These are phyloP conservation scores for Pandemis corylana DNA, from an alignment of 2,888 invertebrate species.

Conservation along the genomic window DNA sequence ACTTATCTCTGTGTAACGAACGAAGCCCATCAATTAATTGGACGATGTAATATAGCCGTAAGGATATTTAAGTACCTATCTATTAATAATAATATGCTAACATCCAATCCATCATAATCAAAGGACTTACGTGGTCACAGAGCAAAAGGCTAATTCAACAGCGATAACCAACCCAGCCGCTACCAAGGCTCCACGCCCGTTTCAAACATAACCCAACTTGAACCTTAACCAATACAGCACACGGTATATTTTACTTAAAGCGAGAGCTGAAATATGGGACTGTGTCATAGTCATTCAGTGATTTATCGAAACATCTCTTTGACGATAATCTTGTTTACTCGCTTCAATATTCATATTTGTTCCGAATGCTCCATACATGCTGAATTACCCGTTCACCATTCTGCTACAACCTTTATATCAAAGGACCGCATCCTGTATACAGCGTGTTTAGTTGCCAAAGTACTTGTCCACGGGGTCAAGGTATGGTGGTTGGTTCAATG, in stretches of 20 bases:
- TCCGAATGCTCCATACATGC: slow-evolving; percentile 31
- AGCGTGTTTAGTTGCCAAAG: background rate
- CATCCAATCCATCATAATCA: background rate
- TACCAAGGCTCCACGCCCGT: background rate
- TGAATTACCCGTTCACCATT: slow-evolving; percentile 13
- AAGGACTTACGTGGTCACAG: slow-evolving; percentile 15
- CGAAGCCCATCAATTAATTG: too few species aligned
- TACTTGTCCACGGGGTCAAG: slow-evolving; percentile 4
- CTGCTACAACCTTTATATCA: background rate
- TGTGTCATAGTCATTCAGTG: background rate
- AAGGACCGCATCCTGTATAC: background rate
- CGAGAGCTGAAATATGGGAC: slow-evolving; percentile 12
- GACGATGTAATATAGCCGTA: background rate
- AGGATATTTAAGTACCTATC: background rate
- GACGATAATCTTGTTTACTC: slow-evolving; percentile 39
- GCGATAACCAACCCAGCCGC: background rate
- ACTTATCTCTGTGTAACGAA: too few species aligned
- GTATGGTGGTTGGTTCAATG: slow-evolving; percentile 31
- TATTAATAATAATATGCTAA: too few species aligned
- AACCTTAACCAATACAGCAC: background rate
- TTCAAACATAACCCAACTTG: background rate
- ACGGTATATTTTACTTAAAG: background rate
- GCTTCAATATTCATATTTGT: slow-evolving; percentile 42
- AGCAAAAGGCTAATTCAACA: slow-evolving; percentile 38
- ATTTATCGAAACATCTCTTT: slow-evolving; percentile 38